These are phyloP conservation scores for Chloroclysta siterata DNA, from an alignment of 2,888 invertebrate species.

Conservation along the genomic window DNA sequence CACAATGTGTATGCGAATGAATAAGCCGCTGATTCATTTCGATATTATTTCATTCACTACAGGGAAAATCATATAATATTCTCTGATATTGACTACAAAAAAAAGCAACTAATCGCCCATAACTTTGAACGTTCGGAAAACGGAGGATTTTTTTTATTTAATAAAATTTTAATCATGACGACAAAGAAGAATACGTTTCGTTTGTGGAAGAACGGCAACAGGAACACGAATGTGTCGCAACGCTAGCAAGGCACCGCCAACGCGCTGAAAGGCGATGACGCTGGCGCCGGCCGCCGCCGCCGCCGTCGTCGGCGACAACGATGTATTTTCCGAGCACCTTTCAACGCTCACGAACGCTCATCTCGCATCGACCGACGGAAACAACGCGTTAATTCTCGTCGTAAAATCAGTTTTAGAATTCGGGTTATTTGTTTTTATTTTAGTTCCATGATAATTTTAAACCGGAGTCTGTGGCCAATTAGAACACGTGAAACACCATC, in stretches of 20 bases:
- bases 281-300: slow-evolving; percentile 50
- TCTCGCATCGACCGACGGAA: slow-evolving; percentile 84
- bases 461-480: slow-evolving; percentile 77
- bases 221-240: slow-evolving; percentile 65
- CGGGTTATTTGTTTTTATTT: slow-evolving; percentile 85
- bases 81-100: slow-evolving; percentile 8
- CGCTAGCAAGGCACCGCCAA: slow-evolving; percentile 25
- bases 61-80: slow-evolving; percentile 18
- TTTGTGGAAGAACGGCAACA: slow-evolving; percentile 35
- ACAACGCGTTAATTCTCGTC: slow-evolving; percentile 85
- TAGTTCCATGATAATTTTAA: slow-evolving; percentile 83
- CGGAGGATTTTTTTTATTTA: neutral
- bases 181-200: slow-evolving; percentile 26
- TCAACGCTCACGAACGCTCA: slow-evolving; percentile 83
- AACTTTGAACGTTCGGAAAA: neutral
- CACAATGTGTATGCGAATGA: slow-evolving; percentile 13
- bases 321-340: slow-evolving; percentile 82
- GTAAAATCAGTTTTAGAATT: slow-evolving; percentile 85
- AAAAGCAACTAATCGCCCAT: no score
- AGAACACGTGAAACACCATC: slow-evolving; percentile 75
- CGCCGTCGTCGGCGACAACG: slow-evolving; percentile 52
- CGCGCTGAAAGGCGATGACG: slow-evolving; percentile 56
- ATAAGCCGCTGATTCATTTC: slow-evolving; percentile 25
- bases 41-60: slow-evolving; percentile 18
- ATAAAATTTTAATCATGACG: neutral